phyloP scores from a whole-genome alignment of 1,140 invertebrate species.

The Polypedilum vanderplanki region DNA sequence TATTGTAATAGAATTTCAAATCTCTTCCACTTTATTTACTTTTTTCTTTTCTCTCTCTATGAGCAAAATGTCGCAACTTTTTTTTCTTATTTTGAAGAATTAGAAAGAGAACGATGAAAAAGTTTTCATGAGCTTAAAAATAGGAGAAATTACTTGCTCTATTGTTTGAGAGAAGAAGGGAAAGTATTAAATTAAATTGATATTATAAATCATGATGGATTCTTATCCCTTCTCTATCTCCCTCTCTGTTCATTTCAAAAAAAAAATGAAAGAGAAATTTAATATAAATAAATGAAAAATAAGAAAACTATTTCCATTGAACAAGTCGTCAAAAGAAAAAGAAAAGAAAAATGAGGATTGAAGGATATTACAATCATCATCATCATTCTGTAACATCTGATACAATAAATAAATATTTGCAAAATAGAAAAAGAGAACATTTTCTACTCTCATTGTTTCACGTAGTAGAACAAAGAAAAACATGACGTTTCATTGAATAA shows the following conservation, averaged over 20 bases:
- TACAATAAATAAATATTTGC: conserved; percentile 28
- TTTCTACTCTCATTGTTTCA: conserved; percentile 5
- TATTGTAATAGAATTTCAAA: conserved; percentile 14
- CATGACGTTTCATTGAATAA: conserved; percentile 2
- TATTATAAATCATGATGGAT: conserved; percentile 27
- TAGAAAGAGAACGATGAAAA: conserved; percentile 3
- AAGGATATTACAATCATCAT: conserved; percentile 13
- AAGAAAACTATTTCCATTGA: not conserved
- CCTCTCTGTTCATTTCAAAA: not conserved
- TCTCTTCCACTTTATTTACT: conserved; percentile 28
- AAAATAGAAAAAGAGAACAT: not conserved
- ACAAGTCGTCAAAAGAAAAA: not conserved
- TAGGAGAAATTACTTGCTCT: too few species aligned
- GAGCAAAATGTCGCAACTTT: not conserved
- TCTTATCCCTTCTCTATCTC: not conserved
- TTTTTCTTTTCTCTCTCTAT: too few species aligned
- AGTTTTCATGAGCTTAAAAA: conserved; percentile 12
- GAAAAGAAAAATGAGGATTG: not conserved
- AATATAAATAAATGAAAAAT: not conserved
- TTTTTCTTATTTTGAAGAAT: not conserved
- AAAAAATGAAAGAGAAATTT: not conserved
- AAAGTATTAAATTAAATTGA: conserved; percentile 26
- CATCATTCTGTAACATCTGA: conserved; percentile 1
- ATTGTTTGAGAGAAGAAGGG: not conserved
- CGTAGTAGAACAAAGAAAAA: not conserved